phyloP scores from a whole-genome alignment of 2,113 vertebrate genomes.

The Ceyx melanurus region DNA sequence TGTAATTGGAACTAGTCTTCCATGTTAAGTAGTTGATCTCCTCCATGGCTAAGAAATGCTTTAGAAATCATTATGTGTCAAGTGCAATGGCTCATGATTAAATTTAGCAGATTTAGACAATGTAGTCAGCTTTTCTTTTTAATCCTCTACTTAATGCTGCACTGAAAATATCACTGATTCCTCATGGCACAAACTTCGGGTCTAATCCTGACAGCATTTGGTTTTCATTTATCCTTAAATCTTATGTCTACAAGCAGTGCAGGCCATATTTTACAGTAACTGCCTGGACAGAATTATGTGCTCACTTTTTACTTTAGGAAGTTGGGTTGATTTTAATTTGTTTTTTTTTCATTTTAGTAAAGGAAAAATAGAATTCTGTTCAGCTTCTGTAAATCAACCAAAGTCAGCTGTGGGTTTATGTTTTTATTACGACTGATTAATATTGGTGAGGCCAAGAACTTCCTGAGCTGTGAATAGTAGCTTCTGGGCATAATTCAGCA shows the following conservation, averaged over 20 bases:
- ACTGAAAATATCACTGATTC: not conserved
- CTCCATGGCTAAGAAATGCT: not conserved
- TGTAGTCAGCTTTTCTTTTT: not conserved
- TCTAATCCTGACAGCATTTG: not conserved
- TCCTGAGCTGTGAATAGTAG: not conserved
- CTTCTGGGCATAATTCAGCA: not conserved
- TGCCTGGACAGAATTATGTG: not conserved
- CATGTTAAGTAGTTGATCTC: not conserved
- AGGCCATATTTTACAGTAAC: not conserved
- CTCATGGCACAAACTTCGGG: not conserved
- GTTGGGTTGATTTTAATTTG: too few relatives aligned
- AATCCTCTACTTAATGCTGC: not conserved
- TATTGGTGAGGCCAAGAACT: not conserved
- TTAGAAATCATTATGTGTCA: not conserved
- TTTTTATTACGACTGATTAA: not conserved
- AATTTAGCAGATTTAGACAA: not conserved
- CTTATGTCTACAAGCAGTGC: not conserved
- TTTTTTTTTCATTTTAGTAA: not conserved
- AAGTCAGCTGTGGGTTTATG: not conserved
- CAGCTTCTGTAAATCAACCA: not conserved
- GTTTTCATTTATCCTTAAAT: not conserved
- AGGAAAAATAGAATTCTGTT: not conserved
- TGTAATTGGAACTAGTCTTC: not conserved
- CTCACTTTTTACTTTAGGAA: not conserved
- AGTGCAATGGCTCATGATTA: not conserved